These are phyloP conservation scores for Rhamphomyia laevipes DNA, from an alignment of 2,888 invertebrate genomes.

Conservation along the genomic window DNA sequence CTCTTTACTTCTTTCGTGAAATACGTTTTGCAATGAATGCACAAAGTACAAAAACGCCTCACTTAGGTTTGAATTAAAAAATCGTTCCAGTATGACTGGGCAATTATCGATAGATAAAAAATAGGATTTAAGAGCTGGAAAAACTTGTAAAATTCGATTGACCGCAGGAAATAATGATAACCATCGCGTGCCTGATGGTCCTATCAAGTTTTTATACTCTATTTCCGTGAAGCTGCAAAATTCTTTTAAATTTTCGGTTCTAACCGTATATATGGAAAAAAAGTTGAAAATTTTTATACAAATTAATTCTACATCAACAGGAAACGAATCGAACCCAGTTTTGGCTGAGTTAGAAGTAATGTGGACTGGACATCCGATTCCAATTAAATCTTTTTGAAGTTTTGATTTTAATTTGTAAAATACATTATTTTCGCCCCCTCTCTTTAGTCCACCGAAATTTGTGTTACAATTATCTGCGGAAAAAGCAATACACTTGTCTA, in stretches of 20 bases:
- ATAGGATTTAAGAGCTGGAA: slow-evolving; percentile 6
- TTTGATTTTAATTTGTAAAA: slow-evolving; percentile 2
- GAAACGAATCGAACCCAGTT: slow-evolving; percentile 2
- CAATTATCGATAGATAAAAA: slow-evolving; percentile 2
- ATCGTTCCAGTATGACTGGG: slow-evolving; percentile 1
- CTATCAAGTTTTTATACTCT: slow-evolving; percentile 4
- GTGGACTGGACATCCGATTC: slow-evolving; percentile 6
- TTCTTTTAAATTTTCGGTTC: slow-evolving; percentile 8
- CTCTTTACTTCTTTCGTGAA: slow-evolving; percentile 5
- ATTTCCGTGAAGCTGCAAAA: slow-evolving; percentile 6
- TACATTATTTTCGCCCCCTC: slow-evolving; percentile 3
- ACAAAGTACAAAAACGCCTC: slow-evolving; percentile 7
- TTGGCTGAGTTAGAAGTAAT: slow-evolving; percentile 1
- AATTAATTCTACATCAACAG: slow-evolving; percentile 3
- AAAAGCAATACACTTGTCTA: slow-evolving; percentile 5
- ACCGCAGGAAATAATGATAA: slow-evolving; percentile 4
- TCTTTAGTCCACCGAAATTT: slow-evolving; percentile 2
- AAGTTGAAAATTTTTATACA: slow-evolving; percentile 3
- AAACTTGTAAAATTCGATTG: slow-evolving; percentile 5
- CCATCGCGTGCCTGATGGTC: slow-evolving; percentile 6
- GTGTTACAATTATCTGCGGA: slow-evolving; percentile 6
- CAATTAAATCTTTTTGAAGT: neutral
- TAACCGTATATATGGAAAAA: slow-evolving; percentile 3
- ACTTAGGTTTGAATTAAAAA: slow-evolving; percentile 6
- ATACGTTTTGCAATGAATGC: slow-evolving; percentile 5